phyloP scores from a whole-genome alignment of 2,113 vertebrate genomes.

The Pollimyrus isidori region DNA sequence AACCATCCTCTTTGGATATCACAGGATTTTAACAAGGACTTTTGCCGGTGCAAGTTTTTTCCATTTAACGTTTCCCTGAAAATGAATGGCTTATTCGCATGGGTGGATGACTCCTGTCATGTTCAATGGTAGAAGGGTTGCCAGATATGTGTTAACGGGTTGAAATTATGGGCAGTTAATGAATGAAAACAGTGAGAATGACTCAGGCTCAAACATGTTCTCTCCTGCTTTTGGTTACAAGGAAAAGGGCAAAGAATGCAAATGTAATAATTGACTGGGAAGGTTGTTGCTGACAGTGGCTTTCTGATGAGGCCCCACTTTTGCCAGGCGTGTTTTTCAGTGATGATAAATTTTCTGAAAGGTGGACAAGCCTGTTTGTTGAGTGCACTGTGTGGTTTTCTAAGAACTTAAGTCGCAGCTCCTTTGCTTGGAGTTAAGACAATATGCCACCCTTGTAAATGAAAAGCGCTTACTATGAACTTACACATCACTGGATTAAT shows the following conservation, averaged over 20 bases:
- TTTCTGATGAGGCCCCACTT: background rate
- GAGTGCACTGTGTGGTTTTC: background rate
- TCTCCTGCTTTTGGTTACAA: background rate
- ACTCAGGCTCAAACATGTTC: background rate
- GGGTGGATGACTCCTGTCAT: background rate
- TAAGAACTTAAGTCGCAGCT: background rate
- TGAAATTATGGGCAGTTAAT: background rate
- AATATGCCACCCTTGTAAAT: background rate
- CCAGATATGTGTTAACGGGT: background rate
- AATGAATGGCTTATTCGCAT: background rate
- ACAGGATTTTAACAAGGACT: background rate
- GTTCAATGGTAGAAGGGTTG: background rate
- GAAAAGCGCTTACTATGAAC: background rate
- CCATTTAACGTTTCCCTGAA: background rate
- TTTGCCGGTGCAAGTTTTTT: background rate
- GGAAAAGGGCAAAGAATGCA: background rate
- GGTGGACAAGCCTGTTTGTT: background rate
- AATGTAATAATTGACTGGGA: conserved; percentile 8
- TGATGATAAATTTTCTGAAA: background rate
- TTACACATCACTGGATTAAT: background rate
- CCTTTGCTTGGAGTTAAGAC: background rate
- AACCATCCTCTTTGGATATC: background rate
- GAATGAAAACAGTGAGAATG: background rate
- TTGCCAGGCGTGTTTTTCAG: background rate
- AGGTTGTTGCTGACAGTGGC: background rate